Base-by-base conservation (phyloP, 2,797 vertebrate genomes). In the Hemibagrus guttatus region DNA sequence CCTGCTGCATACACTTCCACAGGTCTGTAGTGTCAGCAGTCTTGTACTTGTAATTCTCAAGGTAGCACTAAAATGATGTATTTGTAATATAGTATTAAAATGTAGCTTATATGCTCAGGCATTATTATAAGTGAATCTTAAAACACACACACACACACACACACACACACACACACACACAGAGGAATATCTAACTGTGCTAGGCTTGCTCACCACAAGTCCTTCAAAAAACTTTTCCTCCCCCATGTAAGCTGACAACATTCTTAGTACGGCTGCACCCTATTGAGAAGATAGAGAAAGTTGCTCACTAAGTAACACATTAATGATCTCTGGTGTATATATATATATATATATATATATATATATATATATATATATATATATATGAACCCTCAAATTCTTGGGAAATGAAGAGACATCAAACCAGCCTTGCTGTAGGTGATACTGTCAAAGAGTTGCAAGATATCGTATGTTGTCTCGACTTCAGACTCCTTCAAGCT, bases 231-330 rank as follows among this genome's bases (percentile, higher is more conserved):
- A 96, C 46, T 56, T 26, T 0, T 0, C 1, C 31, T 95, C 84
- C 3, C 7, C 74, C 79, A 96, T 83, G 0, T 66, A 0, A 63
- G 90, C 61, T 0, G 88, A 90, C 86, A 96, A 90, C 96, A 96
- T 96, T 74, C 93, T 95, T 87, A 96, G 89, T 87, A 96, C 89
- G 13, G 91, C 68, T 0, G 95, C 94, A 0, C 96, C 96, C 96
- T 96, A 61, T n/a, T 84, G 68, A 80, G 72, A 28, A 61, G 84
- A 89, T 26, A 93, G 0, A 80, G 52, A 7, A 35, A 0, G 8
- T 28, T 69, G 17, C 69, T 31, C 26, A 63, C 16, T 35, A 76
- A 42, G 11, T 17, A 9, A 78, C 63, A 31, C 19, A 49, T 16
- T 54, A 58, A 71, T 46, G 4, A 79, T 78, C 26, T 56, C 35